Evolutionary conservation across 2,797 vertebrate species (phyloP).

Genomic region (Huso huso): DNA sequence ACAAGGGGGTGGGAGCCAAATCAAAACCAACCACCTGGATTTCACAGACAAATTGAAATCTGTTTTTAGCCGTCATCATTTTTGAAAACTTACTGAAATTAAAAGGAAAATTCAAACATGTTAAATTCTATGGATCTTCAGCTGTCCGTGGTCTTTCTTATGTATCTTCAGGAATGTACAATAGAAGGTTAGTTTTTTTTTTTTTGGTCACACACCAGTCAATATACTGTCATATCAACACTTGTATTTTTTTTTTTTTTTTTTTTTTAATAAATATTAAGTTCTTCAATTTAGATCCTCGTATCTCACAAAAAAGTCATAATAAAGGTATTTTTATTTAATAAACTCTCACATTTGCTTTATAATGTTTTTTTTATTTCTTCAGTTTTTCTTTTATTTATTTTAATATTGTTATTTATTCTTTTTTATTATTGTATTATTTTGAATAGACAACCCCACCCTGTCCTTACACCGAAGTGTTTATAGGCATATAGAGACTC

Average conservation of each 20-base stretch:
- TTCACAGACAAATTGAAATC: too few species aligned
- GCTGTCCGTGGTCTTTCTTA: neutral
- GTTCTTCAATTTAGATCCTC: conserved; percentile 27
- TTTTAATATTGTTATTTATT: conserved; percentile 14
- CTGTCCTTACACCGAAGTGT: neutral
- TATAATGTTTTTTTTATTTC: conserved; percentile 9
- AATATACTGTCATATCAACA: conserved; percentile 46
- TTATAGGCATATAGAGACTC: conserved; percentile 22
- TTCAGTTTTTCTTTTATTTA: conserved; percentile 18
- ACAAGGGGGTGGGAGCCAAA: neutral
- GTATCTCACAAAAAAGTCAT: conserved; percentile 18
- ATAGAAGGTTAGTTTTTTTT: conserved; percentile 6
- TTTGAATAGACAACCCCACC: too few species aligned
- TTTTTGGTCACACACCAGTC: conserved; percentile 44
- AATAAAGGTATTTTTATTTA: conserved; percentile 14
- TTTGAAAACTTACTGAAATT: too few species aligned
- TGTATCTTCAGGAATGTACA: conserved; percentile 29
- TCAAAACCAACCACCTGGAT: too few species aligned
- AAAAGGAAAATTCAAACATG: too few species aligned
- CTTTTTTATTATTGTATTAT: conserved; percentile 5
- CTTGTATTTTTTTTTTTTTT: conserved; percentile 21
- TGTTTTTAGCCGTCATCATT: too few species aligned
- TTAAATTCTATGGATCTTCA: neutral
- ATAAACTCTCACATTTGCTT: conserved; percentile 19
- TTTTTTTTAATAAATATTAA: conserved; percentile 44